Base-by-base conservation (phyloP, 2,888 invertebrate genomes). In the Tenthredo scrophulariae region DNA sequence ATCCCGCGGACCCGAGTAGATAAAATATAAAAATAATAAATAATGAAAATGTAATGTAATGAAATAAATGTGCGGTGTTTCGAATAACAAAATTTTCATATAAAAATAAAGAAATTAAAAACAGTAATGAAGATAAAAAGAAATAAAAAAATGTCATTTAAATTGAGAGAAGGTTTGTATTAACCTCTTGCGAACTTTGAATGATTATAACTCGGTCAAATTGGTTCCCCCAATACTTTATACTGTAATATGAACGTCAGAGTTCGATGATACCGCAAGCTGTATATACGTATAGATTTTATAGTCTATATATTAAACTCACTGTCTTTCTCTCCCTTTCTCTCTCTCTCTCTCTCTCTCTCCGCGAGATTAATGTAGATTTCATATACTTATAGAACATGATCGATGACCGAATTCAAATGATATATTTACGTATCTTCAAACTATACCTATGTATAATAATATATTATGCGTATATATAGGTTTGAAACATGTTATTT, bases 331-430 rank as follows among this genome's bases (percentile, higher is more conserved):
- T 54, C 1, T 15, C 15, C 18, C 46, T 46, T 18, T 18, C 18
- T 18, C 13, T 18, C 50, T 18, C 18, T 50, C 50, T 18, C 50
- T 18, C 50, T 5, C 54, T n/a, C 54, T n/a, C 54, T 26, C 26
- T 26, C 22, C 10, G 13, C 13, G 10, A 10, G 62, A 26, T 26
- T 26, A 13, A 62, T 62, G 62, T 62, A 62, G n/a, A 54, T 62
- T 26, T 70, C 37, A 18, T 18, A 29, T 70, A 37, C 26, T 70
- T 70, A 37, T 70, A 70, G 37, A 67, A 26, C 62, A n/a, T 33
- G 37, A 29, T 70, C 70, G 70, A 33, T 70, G 70, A 70, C 70
- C n/a, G 70, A 70, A 70, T 70, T 70, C n/a, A 70, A 33, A 70
- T 62, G 37, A 37, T 7, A 37, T 33, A 70, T 70, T n/a, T 37